Evolutionary conservation across 2,888 invertebrate genomes (phyloP).

Genomic region (Leptinotarsa tumamoca): DNA sequence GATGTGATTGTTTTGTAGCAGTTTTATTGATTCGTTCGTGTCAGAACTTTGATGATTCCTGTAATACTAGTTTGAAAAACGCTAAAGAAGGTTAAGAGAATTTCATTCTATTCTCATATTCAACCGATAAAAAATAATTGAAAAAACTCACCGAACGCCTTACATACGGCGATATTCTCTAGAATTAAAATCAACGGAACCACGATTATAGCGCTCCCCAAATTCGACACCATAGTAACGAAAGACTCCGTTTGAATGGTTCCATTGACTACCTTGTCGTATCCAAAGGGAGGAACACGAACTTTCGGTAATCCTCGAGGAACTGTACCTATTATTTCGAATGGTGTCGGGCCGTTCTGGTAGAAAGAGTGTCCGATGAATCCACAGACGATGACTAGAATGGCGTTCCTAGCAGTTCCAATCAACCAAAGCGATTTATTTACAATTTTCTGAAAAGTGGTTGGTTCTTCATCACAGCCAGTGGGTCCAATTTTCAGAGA

Average conservation of each 20-base stretch:
- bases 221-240: constrained; percentile 81
- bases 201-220: constrained; percentile 88
- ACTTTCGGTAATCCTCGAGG: constrained; percentile 81
- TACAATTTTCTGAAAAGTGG: constrained; percentile 64
- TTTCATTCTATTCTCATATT: not conserved
- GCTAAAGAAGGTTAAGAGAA: no score
- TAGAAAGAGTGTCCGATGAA: constrained; percentile 77
- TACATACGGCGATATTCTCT: constrained; percentile 94
- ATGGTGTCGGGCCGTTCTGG: constrained; percentile 70
- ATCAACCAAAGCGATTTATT: constrained; percentile 81
- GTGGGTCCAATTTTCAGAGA: constrained; percentile 74
- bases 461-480: constrained; percentile 63
- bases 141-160: constrained; percentile 82
- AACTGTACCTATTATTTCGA: constrained; percentile 79
- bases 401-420: constrained; percentile 86
- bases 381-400: constrained; percentile 82
- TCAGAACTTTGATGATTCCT: no score
- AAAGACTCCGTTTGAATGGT: constrained; percentile 67
- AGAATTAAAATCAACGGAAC: constrained; percentile 89
- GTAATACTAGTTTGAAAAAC: no score
- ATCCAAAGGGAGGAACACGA: constrained; percentile 76
- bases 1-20: no score
- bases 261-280: constrained; percentile 67
- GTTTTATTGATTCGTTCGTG: no score
- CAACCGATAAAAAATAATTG: constrained; percentile 31